Evolutionary conservation across 2,113 vertebrate genomes (phyloP), one percentile per base, ranked within the genome.

Genomic region (Nothoprocta pentlandii): DNA sequence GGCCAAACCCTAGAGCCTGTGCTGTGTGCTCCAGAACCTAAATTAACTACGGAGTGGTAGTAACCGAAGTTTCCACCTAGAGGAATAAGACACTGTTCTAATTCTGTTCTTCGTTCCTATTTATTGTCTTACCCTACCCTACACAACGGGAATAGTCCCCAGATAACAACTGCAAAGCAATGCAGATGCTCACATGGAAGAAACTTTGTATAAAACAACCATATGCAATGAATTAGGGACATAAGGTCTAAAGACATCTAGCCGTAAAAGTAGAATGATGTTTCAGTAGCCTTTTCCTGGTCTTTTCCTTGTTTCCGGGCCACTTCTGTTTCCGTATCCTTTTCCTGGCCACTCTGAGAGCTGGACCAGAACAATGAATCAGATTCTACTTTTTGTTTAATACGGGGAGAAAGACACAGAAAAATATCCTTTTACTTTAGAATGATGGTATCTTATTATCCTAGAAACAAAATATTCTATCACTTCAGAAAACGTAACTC

Each of bases 91-190:
- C 9, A 9, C 1, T 0, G 7, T 22, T 47, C 22, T 49, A 67
- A 59, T 15, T 41, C 41, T 34, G 39, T 3, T 51, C 1, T 0
- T 34, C 61, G 42, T 3, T 74, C 20, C 25, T 78, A 2, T 20
- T 49, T 0, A 1, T 62, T 51, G 63, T 16, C 21, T 49, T 1
- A 1, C 17, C 34, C 61, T 47, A 16, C 15, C 16, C 16, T 3
- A 84, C 1, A 39, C n/a, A 70, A 78, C 6, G 17, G 12, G 5
- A 81, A 58, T 30, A 36, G 32, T 49, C 44, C 39, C 73, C 44
- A 49, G 16, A 6, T 12, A 69, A 17, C 30, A 74, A 86, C 23
- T n/a, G 44, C 25, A 41, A n/a, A 73, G 69, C 14, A 84, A 79
- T 71, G 81, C 21, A 66, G 42, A 30, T 4, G 53, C 9, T 32